A percentile compares a stretch with the other conserved stretches of the same genome.
Evolutionary conservation across 2,113 vertebrate genomes (phyloP).

Genomic region (Larimichthys polyactis): DNA sequence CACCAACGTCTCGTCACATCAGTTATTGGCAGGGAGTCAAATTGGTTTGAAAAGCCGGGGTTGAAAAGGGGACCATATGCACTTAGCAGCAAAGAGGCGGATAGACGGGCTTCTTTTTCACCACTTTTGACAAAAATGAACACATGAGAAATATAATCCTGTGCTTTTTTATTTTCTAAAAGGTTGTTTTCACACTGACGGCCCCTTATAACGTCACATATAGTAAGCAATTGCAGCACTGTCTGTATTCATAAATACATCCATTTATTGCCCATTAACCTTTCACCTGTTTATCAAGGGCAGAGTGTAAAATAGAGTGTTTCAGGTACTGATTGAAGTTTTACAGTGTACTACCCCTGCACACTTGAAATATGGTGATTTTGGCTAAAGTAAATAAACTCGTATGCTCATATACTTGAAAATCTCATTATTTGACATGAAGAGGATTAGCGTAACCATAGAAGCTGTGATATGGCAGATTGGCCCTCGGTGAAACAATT

Average conservation of each 20-base stretch:
- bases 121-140: conserved; percentile 15
- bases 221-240: not conserved
- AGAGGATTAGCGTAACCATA: not conserved
- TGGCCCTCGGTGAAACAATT: conserved; percentile 25
- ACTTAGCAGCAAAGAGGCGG: not conserved
- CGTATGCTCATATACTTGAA: not conserved
- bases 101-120: not conserved
- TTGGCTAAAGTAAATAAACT: too few species aligned
- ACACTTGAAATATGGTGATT: too few species aligned
- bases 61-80: conserved; percentile 23
- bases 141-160: not conserved
- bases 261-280: conserved; percentile 1
- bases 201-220: not conserved
- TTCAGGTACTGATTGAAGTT: too few species aligned
- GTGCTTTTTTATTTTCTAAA: not conserved
- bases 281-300: not conserved
- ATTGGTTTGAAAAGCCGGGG: conserved; percentile 8
- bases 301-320: not conserved
- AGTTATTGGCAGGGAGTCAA: conserved; percentile 34
- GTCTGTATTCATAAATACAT: not conserved
- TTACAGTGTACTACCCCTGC: too few species aligned
- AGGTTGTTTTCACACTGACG: not conserved
- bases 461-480: conserved; percentile 22
- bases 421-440: not conserved
- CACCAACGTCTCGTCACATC: conserved; percentile 13